Base-by-base conservation (phyloP, 2,113 vertebrate species). In the Poicephalus gulielmi region DNA sequence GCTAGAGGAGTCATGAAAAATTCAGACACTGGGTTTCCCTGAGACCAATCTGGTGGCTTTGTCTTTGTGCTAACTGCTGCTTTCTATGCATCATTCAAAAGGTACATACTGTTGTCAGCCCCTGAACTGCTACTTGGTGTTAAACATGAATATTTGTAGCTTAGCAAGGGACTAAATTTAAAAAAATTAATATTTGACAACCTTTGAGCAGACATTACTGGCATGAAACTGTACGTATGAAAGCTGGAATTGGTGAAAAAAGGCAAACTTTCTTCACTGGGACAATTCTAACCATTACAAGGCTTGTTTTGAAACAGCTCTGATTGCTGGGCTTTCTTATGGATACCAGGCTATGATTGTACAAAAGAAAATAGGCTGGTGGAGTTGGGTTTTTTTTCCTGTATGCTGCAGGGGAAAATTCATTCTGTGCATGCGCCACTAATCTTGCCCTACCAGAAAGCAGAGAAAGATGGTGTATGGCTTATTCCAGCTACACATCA, bases 1-100 rank as follows among this genome's bases (percentile, higher is more conserved):
- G 99, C 99, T 99, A 93, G 98, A 99, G 98, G 98, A 99, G 95
- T 99, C 98, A 99, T 99, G 98, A 99, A 99, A 99, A 99, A 99
- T 99, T 99, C 98, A 99, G 98, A 96, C 98, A 98, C 96, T 96
- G 98, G 98, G 98, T 98, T 98, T 99, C 99, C 98, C 98, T 98
- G 98, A 99, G 98, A 99, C 98, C 98, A 98, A 98, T 98, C 98
- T 99, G 99, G 98, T 99, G 99, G 98, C 99, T 98, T 98, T 99
- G 98, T 98, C 98, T 99, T 99, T 99, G 98, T 99, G 98, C 98
- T 98, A 97, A 98, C 98, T 96, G 97, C 98, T 98, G 97, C 97
- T 98, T 98, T 98, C 97, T 98, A 98, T 98, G 95, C 96, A 98
- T 98, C 98, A 98, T 98, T 98, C 98, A 98, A 96, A 98, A 98